Evolutionary conservation across 2,797 vertebrate genomes (phyloP).

Genomic region (Neosalanx taihuensis): DNA sequence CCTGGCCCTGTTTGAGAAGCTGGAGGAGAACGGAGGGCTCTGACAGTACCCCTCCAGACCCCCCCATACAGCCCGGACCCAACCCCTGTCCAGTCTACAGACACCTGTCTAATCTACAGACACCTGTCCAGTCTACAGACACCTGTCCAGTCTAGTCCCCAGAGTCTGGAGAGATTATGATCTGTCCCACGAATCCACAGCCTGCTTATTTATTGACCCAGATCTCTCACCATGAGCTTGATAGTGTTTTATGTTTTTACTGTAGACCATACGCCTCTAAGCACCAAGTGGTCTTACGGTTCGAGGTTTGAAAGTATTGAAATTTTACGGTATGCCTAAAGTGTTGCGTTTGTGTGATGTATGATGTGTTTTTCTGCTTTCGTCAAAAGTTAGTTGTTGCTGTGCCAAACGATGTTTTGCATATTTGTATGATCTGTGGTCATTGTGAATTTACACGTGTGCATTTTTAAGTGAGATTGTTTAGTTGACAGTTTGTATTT

Average conservation of each 20-base stretch:
- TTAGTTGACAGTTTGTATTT: no score
- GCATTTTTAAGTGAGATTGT: no score
- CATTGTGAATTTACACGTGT: no score
- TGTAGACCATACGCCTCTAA: background rate
- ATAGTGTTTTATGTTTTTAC: background rate
- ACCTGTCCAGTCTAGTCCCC: background rate
- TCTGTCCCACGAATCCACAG: background rate
- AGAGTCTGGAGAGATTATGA: no score
- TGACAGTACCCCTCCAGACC: slow-evolving; percentile 36
- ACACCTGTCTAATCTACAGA: background rate
- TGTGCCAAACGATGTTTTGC: no score
- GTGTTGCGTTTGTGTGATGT: no score
- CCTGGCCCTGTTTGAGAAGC: slow-evolving; percentile 84
- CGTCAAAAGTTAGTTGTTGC: no score
- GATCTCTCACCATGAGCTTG: background rate
- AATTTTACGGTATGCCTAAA: background rate
- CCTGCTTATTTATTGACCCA: background rate
- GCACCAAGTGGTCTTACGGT: background rate
- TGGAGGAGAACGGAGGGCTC: slow-evolving; percentile 82
- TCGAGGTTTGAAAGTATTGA: background rate
- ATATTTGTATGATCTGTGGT: no score
- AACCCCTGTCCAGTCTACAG: background rate
- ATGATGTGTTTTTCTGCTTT: no score
- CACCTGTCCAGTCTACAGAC: no score
- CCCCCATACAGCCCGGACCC: background rate